phyloP scores from a whole-genome alignment of 1,140 invertebrate species.

The Halictus rubicundus region DNA sequence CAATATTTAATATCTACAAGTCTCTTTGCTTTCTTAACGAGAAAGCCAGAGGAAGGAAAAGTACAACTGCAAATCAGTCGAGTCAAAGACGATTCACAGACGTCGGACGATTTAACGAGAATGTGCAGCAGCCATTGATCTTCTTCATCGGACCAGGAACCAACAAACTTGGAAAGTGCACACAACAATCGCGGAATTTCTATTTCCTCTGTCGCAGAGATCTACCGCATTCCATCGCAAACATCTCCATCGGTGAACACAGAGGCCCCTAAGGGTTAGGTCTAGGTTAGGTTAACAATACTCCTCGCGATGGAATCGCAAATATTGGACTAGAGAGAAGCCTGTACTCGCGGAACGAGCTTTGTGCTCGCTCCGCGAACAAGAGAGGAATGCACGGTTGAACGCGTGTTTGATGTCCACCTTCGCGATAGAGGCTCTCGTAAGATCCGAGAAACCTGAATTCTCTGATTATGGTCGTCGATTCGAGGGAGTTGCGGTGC shows the following conservation, averaged over 20 bases:
- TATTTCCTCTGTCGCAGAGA: background rate
- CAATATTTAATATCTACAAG: no score
- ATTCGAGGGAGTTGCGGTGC: background rate
- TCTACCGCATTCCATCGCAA: slow-evolving; percentile 7
- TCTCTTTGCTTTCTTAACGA: no score
- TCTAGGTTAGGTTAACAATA: slow-evolving; percentile 46
- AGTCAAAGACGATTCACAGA: no score
- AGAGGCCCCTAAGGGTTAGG: slow-evolving; percentile 20
- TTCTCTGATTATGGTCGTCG: background rate
- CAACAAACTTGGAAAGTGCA: no score
- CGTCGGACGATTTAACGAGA: no score
- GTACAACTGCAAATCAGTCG: no score
- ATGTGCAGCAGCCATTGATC: no score
- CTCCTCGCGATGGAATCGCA: slow-evolving; percentile 37
- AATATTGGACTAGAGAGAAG: slow-evolving; percentile 35
- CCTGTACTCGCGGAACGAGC: slow-evolving; percentile 28
- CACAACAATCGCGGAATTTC: no score
- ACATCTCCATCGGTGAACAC: background rate
- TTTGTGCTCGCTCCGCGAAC: background rate
- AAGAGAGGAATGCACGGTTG: background rate
- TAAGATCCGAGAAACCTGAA: background rate
- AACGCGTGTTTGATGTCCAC: background rate
- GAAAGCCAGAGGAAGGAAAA: no score
- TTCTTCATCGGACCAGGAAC: no score
- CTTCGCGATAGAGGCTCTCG: background rate